phyloP scores from a whole-genome alignment of 2,888 invertebrate species.

The Phoenoteleia sp. region DNA sequence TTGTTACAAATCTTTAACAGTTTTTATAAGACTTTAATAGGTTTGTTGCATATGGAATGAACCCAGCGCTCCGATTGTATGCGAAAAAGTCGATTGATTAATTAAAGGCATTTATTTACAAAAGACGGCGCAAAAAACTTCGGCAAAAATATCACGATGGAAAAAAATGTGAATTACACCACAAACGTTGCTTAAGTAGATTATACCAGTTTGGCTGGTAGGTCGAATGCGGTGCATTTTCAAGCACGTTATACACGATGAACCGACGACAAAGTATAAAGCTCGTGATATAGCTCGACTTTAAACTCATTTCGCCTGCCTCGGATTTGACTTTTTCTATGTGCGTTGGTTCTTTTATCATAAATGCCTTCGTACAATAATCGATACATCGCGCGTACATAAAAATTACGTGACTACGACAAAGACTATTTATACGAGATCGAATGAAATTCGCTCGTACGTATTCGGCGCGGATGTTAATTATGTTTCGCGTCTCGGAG shows the following conservation, averaged over 20 bases:
- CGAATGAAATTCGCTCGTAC: constrained; percentile 22
- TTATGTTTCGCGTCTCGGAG: constrained; percentile 5
- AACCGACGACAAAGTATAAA: constrained; percentile 43
- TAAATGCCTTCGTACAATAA: constrained; percentile 59
- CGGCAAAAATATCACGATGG: no score
- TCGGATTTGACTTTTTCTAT: constrained; percentile 38
- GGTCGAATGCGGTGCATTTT: constrained; percentile 28
- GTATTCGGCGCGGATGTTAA: constrained; percentile 22
- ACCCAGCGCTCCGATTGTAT: background rate
- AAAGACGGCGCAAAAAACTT: no score
- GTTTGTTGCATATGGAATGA: no score
- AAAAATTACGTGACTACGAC: constrained; percentile 55
- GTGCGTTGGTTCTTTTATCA: constrained; percentile 24
- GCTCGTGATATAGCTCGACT: constrained; percentile 27
- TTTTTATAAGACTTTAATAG: no score
- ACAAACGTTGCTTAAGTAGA: constrained; percentile 36
- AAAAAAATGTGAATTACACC: constrained; percentile 15
- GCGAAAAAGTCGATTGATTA: constrained; percentile 17
- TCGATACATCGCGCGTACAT: constrained; percentile 58
- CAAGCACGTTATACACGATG: constrained; percentile 26
- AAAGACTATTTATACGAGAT: constrained; percentile 53
- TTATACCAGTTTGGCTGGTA: constrained; percentile 21
- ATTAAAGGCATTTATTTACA: constrained; percentile 17
- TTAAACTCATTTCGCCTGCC: constrained; percentile 9
- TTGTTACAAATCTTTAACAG: no score